Base-by-base conservation (phyloP, 1,140 invertebrate genomes). In the Saccostrea cuccullata region DNA sequence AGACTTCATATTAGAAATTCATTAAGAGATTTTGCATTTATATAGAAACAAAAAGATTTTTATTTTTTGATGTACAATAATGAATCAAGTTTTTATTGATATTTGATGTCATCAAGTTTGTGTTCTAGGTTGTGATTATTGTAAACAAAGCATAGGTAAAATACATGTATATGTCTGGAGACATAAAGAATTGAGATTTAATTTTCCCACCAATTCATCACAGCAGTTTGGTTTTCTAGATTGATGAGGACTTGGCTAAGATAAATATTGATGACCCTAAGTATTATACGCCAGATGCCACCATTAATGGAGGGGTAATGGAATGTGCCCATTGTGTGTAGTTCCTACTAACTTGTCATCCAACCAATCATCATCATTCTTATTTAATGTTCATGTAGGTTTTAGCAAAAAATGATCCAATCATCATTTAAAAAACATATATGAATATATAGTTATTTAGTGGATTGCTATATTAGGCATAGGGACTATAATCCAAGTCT, bases 221-320 rank as follows among this genome's bases (percentile, higher is more conserved):
- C 20, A 40, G 30, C 30, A 15, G 70, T 20, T 84, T 82, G n/a
- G 26, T 73, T 58, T 84, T 93, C 82, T 93, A 95, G 94, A 94
- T 95, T 91, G 94, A 95, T 89, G 94, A 95, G 89, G 94, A 95
- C 90, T 90, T 95, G 87, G 94, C 94, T 89, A 95, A 94, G 89
- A 95, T 95, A 89, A 95, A 95, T 92, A 92, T 95, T 85, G 94
- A 95, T 92, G 94, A 95, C 82, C 94, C 94, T 60, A 94, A 94
- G 87, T 94, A 94, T 85, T 90, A 90, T 87, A 89, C 91, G 77
- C 90, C 92, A 60, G 94, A 94, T 86, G 92, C 91, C 60, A 92
- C 93, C 17, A 91, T 94, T 47, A 93, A 93, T 89, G 93, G 93
- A 84, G 82, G 82, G 77, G 64, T 70, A 84, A 88, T 88, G 88